Conservation (phyloP, 2,888 invertebrate species). For the Melolontha melolontha region DNA sequence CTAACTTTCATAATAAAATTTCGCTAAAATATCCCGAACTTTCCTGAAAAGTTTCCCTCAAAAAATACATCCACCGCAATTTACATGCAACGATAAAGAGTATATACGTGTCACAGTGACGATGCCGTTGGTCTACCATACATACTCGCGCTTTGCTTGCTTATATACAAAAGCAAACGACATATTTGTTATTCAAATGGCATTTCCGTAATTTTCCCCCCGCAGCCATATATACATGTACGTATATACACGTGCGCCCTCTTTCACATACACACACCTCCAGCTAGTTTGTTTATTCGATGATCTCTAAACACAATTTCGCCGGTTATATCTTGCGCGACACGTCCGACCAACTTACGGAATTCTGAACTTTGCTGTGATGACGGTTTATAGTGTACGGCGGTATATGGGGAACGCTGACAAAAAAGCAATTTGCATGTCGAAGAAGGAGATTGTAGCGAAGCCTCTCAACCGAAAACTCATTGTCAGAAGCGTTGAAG, state of each 20-base stretch:
- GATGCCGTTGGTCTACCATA: too few species aligned
- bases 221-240: neutral
- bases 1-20: too few species aligned
- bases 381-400: too few species aligned
- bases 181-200: slow-evolving; percentile 25
- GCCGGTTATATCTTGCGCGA: slow-evolving; percentile 1
- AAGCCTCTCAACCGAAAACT: slow-evolving; percentile 24
- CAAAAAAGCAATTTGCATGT: slow-evolving; percentile 41
- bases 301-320: slow-evolving; percentile 40
- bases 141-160: too few species aligned
- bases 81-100: too few species aligned
- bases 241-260: neutral
- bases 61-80: too few species aligned
- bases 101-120: too few species aligned
- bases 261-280: neutral
- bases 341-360: slow-evolving; percentile 19
- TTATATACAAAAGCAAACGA: slow-evolving; percentile 20
- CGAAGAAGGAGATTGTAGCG: slow-evolving; percentile 35
- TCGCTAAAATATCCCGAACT: too few species aligned
- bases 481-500: slow-evolving; percentile 27
- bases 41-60: too few species aligned
- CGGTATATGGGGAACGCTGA: neutral
- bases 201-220: slow-evolving; percentile 19
- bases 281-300: slow-evolving; percentile 40
- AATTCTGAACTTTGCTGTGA: neutral